Evolutionary conservation across 2,113 vertebrate species (phyloP).

Genomic region (Rhynchomys soricoides): DNA sequence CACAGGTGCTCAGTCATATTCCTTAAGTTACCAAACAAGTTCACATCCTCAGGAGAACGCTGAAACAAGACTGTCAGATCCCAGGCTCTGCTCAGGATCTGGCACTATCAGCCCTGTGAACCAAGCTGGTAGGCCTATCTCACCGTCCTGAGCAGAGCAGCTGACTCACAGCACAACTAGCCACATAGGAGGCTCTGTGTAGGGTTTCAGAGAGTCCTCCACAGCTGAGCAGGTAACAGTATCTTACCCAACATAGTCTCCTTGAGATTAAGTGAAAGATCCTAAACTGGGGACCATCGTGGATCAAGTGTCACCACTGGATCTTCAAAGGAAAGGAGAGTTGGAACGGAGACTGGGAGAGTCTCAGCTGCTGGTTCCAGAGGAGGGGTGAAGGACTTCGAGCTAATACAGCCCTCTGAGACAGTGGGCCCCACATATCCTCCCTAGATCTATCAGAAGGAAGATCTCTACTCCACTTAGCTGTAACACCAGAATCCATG

Average conservation of each 20-base stretch:
- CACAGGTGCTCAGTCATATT: not conserved
- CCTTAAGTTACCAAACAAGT: not conserved
- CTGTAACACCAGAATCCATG: fast-evolving
- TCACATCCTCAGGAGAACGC: not conserved
- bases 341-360: not conserved
- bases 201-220: not conserved
- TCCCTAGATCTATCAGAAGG: too few relatives aligned
- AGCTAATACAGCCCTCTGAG: not conserved
- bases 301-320: not conserved
- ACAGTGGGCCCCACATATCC: fast-evolving
- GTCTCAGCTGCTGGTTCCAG: fast-evolving
- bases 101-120: not conserved
- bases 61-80: not conserved
- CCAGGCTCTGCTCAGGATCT: not conserved
- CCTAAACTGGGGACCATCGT: not conserved
- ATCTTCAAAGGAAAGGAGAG: not conserved
- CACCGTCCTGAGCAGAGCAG: not conserved
- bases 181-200: not conserved
- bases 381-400: fast-evolving
- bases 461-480: not conserved
- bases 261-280: not conserved
- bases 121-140: not conserved
- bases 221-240: not conserved
- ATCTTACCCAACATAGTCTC: not conserved
- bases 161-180: not conserved